Base-by-base conservation (phyloP, 2,797 vertebrate genomes). In the Myiothlypis chrysogaster region DNA sequence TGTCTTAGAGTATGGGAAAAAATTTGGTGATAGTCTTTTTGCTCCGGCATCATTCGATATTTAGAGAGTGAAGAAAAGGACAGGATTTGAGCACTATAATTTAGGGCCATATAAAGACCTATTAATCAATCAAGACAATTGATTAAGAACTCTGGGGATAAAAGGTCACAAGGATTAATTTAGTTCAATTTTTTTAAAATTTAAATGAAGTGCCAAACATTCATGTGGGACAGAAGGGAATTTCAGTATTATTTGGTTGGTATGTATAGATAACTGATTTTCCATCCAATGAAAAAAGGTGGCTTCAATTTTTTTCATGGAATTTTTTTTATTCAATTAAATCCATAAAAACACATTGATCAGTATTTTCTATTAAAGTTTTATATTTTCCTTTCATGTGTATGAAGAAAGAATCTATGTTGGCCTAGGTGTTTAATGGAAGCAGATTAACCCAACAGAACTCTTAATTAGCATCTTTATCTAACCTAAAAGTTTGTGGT, bases 71-170 rank as follows among this genome's bases (percentile, higher is more conserved):
- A 53, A 55, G 34, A 70, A 86, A 92, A 91, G 7, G 7, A 71
- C 20, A 87, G 63, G 25, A 69, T 83, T 56, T 64, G 14, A 55
- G 28, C 61, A 78, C 19, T 43, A 28, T 50, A 85, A 81, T 93
- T 92, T 46, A 88, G 24, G 23, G 8, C 41, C 80, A 90, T 61
- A 69, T 35, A 69, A 60, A 87, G 64, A 61, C 27, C 35, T 92
- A 63, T 94, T 95, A 89, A 96, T 96, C 90, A 90, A 59, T 47
- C 41, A 23, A 70, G 49, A 87, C 21, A 9, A 83, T 52, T 69
- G 73, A 87, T 82, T 80, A 94, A 88, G 52, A 81, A 72, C 50
- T 44, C 21, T 23, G 20, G 13, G 30, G 20, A 92, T 81, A 80
- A 93, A 90, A 85, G 75, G 83, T 90, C 70, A 93, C 2, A 22